Base-by-base conservation (phyloP, 2,888 invertebrate genomes). In the Congeria kusceri region DNA sequence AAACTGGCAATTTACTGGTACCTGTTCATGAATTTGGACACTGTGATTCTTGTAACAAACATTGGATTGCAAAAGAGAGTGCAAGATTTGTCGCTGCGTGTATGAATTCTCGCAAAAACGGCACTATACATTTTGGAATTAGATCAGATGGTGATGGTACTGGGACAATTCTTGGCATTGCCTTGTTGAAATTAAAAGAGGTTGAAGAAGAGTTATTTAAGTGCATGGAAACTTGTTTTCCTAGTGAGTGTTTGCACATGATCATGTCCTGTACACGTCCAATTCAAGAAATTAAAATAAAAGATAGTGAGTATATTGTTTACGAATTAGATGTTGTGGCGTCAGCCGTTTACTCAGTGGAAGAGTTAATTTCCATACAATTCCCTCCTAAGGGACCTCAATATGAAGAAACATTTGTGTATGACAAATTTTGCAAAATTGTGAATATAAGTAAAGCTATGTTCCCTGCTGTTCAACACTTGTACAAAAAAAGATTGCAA, bases 81-180 rank as follows among this genome's bases (percentile, higher is more conserved):
- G 32, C 72, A 3, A 27, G 53, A 15, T 77, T 77, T 59, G 15
- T 56, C 25, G 32, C 49, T 47, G 77, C 77, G 23, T 77, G 72
- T 39, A 57, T 77, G 13, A 77, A 77, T 32, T 56, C 61, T 13
- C 28, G 72, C 5, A 66, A 64, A 23, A 77, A 77, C 47, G 77
- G 77, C 25, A 77, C 77, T 3, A 77, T 77, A 9, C 77, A 77
- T 57, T 77, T 77, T 64, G 77, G 77, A 23, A 72, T 77, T 27
- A 57, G 49, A 20, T 53, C 44, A 4, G 25, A 39, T 5, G 53
- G 27, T 18, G 15, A 39, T 13, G 62, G 57, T 4, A 49, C 20
- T 2, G 77, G 77, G 20, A 47, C 56, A 27, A 53, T 72, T n/a
- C 32, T 29, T 15, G 77, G 77, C 18, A 32, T 77, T 25, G 39